Percentiles rank a stretch among this genome's conserved stretches.
phyloP scores from a whole-genome alignment of 2,797 vertebrate species.

The Platalea minor region DNA sequence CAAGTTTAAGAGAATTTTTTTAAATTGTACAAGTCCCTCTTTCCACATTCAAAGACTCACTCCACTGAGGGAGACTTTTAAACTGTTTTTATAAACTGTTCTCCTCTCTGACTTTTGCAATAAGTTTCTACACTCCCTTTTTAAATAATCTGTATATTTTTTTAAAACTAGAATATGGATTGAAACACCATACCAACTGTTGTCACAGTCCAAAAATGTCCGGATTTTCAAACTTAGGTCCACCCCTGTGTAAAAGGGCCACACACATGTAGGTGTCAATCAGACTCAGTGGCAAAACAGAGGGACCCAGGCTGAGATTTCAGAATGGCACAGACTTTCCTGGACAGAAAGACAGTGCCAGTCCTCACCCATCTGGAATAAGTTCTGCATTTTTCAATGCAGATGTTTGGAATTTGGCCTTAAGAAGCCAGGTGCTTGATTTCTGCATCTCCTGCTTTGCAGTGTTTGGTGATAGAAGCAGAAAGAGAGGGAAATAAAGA shows the following conservation, averaged over 20 bases:
- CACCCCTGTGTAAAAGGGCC: slow-evolving; percentile 50
- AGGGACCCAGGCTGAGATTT: slow-evolving; percentile 41
- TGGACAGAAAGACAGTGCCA: slow-evolving; percentile 19
- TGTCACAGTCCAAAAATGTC: slow-evolving; percentile 69
- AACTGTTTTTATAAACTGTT: neutral
- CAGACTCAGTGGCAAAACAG: slow-evolving; percentile 49
- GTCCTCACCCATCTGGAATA: slow-evolving; percentile 1
- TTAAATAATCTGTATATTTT: neutral
- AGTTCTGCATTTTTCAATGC: neutral
- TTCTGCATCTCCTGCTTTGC: slow-evolving; percentile 3
- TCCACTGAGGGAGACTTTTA: neutral
- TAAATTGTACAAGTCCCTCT: neutral
- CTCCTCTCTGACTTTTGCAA: neutral
- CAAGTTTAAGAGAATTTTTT: slow-evolving; percentile 14
- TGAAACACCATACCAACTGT: slow-evolving; percentile 66
- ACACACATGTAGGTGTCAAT: slow-evolving; percentile 71
- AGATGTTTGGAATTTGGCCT: neutral
- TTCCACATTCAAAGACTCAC: neutral
- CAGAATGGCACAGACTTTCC: slow-evolving; percentile 41
- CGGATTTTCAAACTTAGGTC: slow-evolving; percentile 73
- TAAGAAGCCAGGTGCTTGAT: neutral
- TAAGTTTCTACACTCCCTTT: neutral
- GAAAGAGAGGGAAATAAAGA: neutral
- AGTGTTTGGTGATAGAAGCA: neutral
- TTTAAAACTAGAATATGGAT: neutral